Base-by-base conservation (phyloP, 1,140 invertebrate species). In the Linepithema humile region DNA sequence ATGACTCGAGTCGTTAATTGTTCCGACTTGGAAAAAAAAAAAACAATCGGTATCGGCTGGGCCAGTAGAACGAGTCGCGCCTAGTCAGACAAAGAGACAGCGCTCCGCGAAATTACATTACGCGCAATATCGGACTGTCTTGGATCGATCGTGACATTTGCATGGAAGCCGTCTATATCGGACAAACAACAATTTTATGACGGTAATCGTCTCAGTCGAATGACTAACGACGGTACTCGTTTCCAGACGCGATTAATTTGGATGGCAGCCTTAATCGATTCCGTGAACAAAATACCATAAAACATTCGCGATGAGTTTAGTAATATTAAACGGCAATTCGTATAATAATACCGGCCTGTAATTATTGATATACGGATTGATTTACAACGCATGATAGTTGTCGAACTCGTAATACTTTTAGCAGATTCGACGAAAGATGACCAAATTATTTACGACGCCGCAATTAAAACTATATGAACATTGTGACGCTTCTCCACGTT, bases 21-120 rank as follows among this genome's bases (percentile, higher is more conserved):
- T 75, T 57, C 55, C 48, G 9, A 7, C 26, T 35, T 32, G 32
- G 10, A 3, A 45, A 12, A 40, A 10, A 3, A 20, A 50, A 67
- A 29, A 43, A 45, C 73, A 87, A 82, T 88, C 83, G 75, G 88
- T 88, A 88, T 69, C 55, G 38, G 57, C 15, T 20, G 59, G n/a
- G 38, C 5, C 38, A 69, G n/a, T 55, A 77, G 57, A 82, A 75
- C 53, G 55, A 59, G 70, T 75, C 62, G 70, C 60, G 29, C 55
- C 45, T 83, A 75, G 67, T 85, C 50, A 26, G 60, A 80, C 48
- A 74, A 59, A 73, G 53, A 82, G 83, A 75, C 62, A 62, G 48
- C 32, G 29, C 29, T 75, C 45, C 29, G 53, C 23, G 64, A 82
- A 88, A 88, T 88, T 64, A 53, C 86, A 65, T 88, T 84, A 80